Percentiles rank a stretch among this genome's conserved stretches.
Conservation (phyloP, 2,797 vertebrate species). For the Echiichthys vipera region DNA sequence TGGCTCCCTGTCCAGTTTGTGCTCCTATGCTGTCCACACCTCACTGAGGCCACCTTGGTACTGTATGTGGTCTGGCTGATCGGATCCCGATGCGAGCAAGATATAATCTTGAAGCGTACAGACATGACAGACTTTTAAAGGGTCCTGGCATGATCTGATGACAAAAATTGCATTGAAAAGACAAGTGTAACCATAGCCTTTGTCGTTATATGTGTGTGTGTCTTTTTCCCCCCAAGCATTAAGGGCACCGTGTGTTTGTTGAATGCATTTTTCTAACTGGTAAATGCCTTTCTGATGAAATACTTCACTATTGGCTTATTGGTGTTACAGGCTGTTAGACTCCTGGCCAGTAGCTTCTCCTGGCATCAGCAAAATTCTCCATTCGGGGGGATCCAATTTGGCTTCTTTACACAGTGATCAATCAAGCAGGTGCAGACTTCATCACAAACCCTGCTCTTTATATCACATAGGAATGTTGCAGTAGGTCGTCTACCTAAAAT, state of each 20-base stretch:
- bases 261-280: not conserved
- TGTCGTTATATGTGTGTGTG: not conserved
- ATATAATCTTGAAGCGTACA: too few species aligned
- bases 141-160: too few species aligned
- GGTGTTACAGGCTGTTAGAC: conserved; percentile 21
- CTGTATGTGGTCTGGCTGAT: too few species aligned
- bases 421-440: conserved; percentile 18
- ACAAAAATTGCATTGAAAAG: too few species aligned
- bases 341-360: not conserved
- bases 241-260: conserved; percentile 1
- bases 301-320: conserved; percentile 40
- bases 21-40: too few species aligned
- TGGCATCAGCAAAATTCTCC: conserved; percentile 43
- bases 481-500: conserved; percentile 2
- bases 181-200: too few species aligned
- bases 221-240: not conserved
- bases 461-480: not conserved
- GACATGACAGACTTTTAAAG: too few species aligned
- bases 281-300: conserved; percentile 44
- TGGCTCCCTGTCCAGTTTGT: too few species aligned
- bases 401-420: conserved; percentile 40
- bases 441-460: not conserved
- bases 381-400: conserved; percentile 20
- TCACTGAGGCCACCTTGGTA: too few species aligned
- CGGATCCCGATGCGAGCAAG: too few species aligned